A percentile compares a stretch with the other conserved stretches of the same genome.
Evolutionary conservation across 1,140 invertebrate species (phyloP).

Genomic region (Meloidogyne chitwoodi): DNA sequence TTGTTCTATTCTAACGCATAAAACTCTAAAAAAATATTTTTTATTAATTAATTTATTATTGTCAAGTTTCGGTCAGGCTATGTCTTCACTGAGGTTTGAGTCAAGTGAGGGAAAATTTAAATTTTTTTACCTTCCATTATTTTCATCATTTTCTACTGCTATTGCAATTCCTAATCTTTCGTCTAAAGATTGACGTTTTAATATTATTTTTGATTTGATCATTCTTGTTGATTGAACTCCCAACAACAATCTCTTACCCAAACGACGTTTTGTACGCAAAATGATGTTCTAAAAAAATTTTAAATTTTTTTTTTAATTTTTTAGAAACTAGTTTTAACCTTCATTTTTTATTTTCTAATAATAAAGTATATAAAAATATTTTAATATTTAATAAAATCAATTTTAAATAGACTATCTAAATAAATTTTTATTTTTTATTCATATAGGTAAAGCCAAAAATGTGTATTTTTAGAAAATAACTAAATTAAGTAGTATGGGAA

Average conservation of each 20-base stretch:
- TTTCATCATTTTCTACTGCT: constrained; percentile 31
- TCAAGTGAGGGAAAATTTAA: no score
- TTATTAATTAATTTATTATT: constrained; percentile 9
- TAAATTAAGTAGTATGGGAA: no score
- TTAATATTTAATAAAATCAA: no score
- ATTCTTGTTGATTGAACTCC: constrained; percentile 25
- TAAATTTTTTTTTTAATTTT: background rate
- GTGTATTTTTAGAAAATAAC: no score
- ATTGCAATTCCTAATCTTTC: constrained; percentile 36
- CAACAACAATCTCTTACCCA: constrained; percentile 20
- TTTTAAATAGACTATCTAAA: no score
- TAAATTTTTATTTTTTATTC: no score
- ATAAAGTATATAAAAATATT: no score
- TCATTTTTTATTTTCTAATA: background rate
- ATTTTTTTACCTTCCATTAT: constrained; percentile 5
- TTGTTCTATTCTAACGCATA: constrained; percentile 40
- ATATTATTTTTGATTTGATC: constrained; percentile 25
- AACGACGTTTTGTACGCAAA: constrained; percentile 27
- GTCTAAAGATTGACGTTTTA: constrained; percentile 25
- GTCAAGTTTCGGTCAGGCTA: no score
- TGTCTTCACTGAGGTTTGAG: no score
- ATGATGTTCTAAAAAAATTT: constrained; percentile 19
- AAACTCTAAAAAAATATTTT: constrained; percentile 28
- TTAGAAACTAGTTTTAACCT: background rate
- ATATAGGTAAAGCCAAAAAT: no score